Percentiles rank a stretch among this genome's conserved stretches.
Conservation (phyloP, 2,113 vertebrate species). For the Thymallus thymallus region DNA sequence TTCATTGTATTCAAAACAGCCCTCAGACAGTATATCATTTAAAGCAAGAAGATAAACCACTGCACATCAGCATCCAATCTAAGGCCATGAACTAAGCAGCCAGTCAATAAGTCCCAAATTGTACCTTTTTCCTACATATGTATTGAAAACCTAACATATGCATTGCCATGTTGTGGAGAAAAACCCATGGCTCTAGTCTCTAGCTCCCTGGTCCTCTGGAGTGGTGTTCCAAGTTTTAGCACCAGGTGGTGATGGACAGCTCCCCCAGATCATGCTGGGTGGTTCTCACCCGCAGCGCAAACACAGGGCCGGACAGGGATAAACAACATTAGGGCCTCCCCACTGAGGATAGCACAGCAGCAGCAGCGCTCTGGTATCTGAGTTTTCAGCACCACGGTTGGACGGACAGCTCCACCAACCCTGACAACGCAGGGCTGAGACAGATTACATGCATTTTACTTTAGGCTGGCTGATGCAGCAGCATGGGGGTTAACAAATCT, state of each 20-base stretch:
- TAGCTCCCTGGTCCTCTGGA: too few species aligned
- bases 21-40: background rate
- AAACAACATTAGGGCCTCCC: conserved; percentile 16
- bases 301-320: conserved; percentile 34
- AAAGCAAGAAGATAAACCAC: too few species aligned
- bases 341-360: background rate
- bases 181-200: too few species aligned
- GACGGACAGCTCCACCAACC: background rate
- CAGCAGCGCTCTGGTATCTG: background rate
- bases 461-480: conserved; percentile 23
- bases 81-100: too few species aligned
- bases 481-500: background rate
- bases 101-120: too few species aligned
- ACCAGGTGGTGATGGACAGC: conserved; percentile 40
- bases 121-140: too few species aligned
- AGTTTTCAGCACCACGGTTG: background rate
- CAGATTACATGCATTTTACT: conserved; percentile 51
- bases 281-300: conserved; percentile 45
- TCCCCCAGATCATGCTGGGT: conserved; percentile 32
- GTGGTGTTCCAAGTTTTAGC: conserved; percentile 36
- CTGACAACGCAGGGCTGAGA: too few species aligned
- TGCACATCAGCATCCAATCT: too few species aligned
- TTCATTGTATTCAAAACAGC: background rate
- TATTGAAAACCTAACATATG: too few species aligned
- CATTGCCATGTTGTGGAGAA: too few species aligned